Conservation (phyloP, 2,888 invertebrate species). For the Pecten maximus region DNA sequence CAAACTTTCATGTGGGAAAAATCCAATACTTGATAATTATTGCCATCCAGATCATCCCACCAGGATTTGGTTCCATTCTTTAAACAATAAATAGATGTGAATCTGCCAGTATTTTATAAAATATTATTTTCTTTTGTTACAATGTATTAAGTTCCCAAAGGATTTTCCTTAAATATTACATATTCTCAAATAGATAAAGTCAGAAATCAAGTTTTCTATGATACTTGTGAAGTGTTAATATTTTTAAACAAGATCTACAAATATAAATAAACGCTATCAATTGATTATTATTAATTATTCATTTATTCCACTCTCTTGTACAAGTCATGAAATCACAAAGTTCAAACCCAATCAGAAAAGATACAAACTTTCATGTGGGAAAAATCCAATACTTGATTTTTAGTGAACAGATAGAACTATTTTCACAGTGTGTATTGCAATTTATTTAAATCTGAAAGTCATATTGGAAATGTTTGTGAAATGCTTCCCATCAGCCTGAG, state of each 20-base stretch:
- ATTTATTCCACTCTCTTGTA: background rate
- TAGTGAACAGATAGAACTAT: background rate
- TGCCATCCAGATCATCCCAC: no score
- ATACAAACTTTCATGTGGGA: background rate
- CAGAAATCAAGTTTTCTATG: no score
- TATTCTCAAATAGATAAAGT: background rate
- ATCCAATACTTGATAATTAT: background rate
- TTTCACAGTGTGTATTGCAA: background rate
- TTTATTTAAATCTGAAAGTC: no score
- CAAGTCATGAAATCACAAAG: background rate
- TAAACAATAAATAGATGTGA: no score
- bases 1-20: background rate
- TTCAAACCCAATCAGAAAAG: background rate
- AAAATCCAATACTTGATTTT: background rate
- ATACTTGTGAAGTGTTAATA: background rate
- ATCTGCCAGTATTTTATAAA: no score
- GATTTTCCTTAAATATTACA: background rate
- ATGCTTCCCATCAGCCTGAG: no score
- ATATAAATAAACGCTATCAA: background rate
- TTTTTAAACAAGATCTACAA: background rate
- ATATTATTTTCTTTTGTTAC: no score
- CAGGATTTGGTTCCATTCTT: no score
- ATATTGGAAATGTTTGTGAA: no score
- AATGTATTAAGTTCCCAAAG: background rate
- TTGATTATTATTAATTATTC: background rate